Evolutionary conservation across 2,797 vertebrate species (phyloP).

Genomic region (Hybognathus amarus): DNA sequence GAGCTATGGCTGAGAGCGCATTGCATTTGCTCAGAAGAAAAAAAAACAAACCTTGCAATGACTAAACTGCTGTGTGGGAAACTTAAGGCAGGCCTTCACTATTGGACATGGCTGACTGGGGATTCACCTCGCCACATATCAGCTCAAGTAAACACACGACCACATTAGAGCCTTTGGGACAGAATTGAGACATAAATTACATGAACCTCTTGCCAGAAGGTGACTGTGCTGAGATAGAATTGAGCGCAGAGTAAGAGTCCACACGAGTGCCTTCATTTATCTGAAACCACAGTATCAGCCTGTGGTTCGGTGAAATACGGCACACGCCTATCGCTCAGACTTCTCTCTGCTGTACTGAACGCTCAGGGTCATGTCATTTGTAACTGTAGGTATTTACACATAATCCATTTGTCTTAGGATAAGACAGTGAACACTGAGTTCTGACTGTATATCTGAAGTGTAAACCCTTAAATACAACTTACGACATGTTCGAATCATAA

Average conservation of each 20-base stretch:
- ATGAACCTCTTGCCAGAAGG: slow-evolving; percentile 65
- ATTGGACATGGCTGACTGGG: slow-evolving; percentile 42
- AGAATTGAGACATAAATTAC: slow-evolving; percentile 73
- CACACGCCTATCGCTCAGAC: neutral
- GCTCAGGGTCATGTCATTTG: slow-evolving; percentile 19
- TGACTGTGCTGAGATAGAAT: slow-evolving; percentile 73
- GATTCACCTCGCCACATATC: slow-evolving; percentile 34
- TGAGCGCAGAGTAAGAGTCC: slow-evolving; percentile 67
- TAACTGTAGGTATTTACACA: slow-evolving; percentile 30
- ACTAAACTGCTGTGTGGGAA: slow-evolving; percentile 17
- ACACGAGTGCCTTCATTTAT: slow-evolving; percentile 42
- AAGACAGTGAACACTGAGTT: slow-evolving; percentile 41
- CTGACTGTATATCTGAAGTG: slow-evolving; percentile 41
- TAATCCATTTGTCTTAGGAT: slow-evolving; percentile 5
- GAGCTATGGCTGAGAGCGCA: neutral
- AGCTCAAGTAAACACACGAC: slow-evolving; percentile 57
- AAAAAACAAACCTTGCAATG: slow-evolving; percentile 4
- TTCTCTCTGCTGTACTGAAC: neutral
- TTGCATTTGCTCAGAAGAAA: slow-evolving; percentile 22
- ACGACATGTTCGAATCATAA: neutral
- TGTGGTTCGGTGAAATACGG: slow-evolving; percentile 4
- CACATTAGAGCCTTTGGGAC: slow-evolving; percentile 72
- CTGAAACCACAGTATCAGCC: slow-evolving; percentile 32
- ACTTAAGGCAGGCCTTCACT: slow-evolving; percentile 23
- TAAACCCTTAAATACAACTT: neutral